Evolutionary conservation across 2,113 vertebrate species (phyloP), one percentile per base, ranked within the genome.

Genomic region (Melospiza melodia): DNA sequence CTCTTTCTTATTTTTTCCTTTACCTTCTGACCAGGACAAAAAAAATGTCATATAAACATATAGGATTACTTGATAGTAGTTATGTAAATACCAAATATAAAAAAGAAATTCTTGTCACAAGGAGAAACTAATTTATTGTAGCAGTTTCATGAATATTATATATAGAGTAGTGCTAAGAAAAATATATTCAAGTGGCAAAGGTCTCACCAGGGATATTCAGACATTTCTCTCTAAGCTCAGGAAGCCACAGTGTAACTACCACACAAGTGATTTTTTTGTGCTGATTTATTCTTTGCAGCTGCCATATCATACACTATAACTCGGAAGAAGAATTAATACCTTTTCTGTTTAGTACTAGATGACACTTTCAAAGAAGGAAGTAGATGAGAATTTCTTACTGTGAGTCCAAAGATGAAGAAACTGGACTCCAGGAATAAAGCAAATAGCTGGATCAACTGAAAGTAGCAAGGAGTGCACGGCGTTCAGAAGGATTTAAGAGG

Each of bases 371-470:
- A 82, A 87, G 55, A 37, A 63, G 35, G 79, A 65, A 83, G 41
- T 66, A 67, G 16, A 27, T 5, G 62, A n/a, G 39, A 84, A 75
- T 19, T 55, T 89, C 69, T 43, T 68, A 51, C 65, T 81, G 24
- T 80, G 89, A 78, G 39, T 46, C 65, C 66, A 48, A 28, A 91
- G 77, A 94, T 65, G 78, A 87, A 84, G 81, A 72, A 95, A 84
- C 27, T 59, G 52, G n/a, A 66, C n/a, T 82, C 44, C 41, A 72
- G 52, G 33, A 93, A 78, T 59, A 81, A 90, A 87, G 49, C 14
- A 89, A 92, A 83, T 24, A 84, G 18, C 5, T 89, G 33, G 39
- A 89, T 78, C 58, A 89, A 39, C 66, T 31, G 43, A 81, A 51
- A 87, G 27, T 84, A 74, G 10, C 2, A 7, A 66, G 72, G 16